Percentiles rank a stretch among this genome's conserved stretches.
These are phyloP conservation scores for Xiphophorus hellerii DNA, from an alignment of 2,113 vertebrate genomes.

Conservation along the genomic window DNA sequence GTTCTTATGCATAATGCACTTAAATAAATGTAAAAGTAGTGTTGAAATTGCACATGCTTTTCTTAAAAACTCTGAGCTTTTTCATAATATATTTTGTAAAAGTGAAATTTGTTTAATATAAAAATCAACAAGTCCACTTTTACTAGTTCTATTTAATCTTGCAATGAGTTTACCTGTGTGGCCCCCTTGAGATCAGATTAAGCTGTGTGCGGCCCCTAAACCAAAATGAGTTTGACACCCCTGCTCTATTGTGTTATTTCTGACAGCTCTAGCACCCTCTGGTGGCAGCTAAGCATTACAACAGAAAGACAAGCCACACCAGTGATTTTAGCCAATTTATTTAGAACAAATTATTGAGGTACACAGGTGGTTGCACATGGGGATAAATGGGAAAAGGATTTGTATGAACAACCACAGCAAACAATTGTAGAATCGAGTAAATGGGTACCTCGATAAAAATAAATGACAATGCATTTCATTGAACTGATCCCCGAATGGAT, in stretches of 20 bases:
- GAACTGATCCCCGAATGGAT: conserved; percentile 50
- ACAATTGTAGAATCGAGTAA: conserved; percentile 45
- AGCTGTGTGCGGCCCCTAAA: too few relatives aligned
- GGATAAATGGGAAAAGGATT: conserved; percentile 40
- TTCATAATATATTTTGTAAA: too few relatives aligned
- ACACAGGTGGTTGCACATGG: conserved; percentile 82
- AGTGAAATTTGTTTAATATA: too few relatives aligned
- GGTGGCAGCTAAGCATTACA: not conserved
- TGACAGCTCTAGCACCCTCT: not conserved
- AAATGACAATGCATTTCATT: conserved; percentile 42
- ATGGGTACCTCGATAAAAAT: conserved; percentile 62
- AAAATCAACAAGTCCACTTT: too few relatives aligned
- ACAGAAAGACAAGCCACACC: conserved; percentile 13
- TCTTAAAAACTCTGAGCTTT: too few relatives aligned
- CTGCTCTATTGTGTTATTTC: not conserved
- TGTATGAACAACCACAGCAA: conserved; percentile 63
- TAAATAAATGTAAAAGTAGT: too few relatives aligned
- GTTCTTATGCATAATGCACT: too few relatives aligned
- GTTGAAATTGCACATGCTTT: too few relatives aligned
- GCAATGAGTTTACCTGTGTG: too few relatives aligned
- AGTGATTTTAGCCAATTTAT: conserved; percentile 76
- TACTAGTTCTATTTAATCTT: too few relatives aligned
- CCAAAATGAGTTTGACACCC: too few relatives aligned
- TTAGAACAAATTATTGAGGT: conserved; percentile 84
- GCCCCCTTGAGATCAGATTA: too few relatives aligned